A percentile compares a stretch with the other conserved stretches of the same genome.
phyloP scores from a whole-genome alignment of 2,797 vertebrate genomes.

The Clarias pachynema region DNA sequence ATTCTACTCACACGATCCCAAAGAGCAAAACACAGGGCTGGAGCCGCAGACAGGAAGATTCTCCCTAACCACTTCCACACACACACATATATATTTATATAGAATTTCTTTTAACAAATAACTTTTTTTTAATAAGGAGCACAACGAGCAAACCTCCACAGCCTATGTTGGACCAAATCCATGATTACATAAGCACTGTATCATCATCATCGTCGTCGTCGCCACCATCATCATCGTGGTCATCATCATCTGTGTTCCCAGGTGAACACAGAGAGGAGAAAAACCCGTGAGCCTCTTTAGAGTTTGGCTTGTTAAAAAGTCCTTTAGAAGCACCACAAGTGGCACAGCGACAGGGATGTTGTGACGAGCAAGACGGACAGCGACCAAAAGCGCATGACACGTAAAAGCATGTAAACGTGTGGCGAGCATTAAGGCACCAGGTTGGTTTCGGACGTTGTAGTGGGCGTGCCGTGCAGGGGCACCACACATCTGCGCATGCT shows the following conservation, averaged over 20 bases:
- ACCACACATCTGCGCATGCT: slow-evolving; percentile 63
- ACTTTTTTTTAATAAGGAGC: slow-evolving; percentile 56
- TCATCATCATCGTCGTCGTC: slow-evolving; percentile 34
- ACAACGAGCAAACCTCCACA: slow-evolving; percentile 64
- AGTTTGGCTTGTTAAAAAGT: slow-evolving; percentile 62
- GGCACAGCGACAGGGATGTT: slow-evolving; percentile 52
- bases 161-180: slow-evolving; percentile 60
- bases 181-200: slow-evolving; percentile 59
- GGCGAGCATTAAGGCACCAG: slow-evolving; percentile 83
- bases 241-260: slow-evolving; percentile 41
- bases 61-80: slow-evolving; percentile 49
- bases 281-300: slow-evolving; percentile 51
- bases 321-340: slow-evolving; percentile 62
- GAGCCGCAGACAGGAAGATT: slow-evolving; percentile 48
- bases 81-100: not conserved
- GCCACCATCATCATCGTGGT: slow-evolving; percentile 23
- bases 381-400: slow-evolving; percentile 74
- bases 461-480: slow-evolving; percentile 67
- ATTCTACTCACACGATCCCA: slow-evolving; percentile 60
- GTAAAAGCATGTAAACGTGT: slow-evolving; percentile 81
- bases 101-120: slow-evolving; percentile 36
- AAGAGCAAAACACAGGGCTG: slow-evolving; percentile 54
- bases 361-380: slow-evolving; percentile 70
- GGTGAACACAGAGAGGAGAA: slow-evolving; percentile 24
- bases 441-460: slow-evolving; percentile 78